A percentile compares a stretch with the other conserved stretches of the same genome.
phyloP scores from a whole-genome alignment of 2,113 vertebrate species.

The Puntigrus tetrazona region DNA sequence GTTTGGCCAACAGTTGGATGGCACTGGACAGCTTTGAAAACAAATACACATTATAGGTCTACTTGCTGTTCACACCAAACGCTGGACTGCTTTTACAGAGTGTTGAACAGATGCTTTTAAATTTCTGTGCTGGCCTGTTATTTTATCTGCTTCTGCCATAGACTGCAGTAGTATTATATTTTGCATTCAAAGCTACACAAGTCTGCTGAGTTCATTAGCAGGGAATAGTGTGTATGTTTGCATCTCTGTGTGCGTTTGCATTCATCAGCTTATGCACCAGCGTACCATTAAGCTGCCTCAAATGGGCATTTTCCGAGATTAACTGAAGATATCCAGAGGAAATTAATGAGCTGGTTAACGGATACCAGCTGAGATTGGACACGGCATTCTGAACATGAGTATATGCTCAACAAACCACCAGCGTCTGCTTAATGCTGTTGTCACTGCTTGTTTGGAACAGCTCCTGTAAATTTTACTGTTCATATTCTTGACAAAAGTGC shows the following conservation, averaged over 20 bases:
- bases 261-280: slow-evolving; percentile 53
- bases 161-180: slow-evolving; percentile 4
- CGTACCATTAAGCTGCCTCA: slow-evolving; percentile 54
- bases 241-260: slow-evolving; percentile 54
- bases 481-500: slow-evolving; percentile 22
- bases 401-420: slow-evolving; percentile 36
- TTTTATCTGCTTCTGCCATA: slow-evolving; percentile 55
- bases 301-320: slow-evolving; percentile 40
- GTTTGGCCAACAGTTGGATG: slow-evolving; percentile 11
- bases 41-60: slow-evolving; percentile 65
- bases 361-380: slow-evolving; percentile 41
- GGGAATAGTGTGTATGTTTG: slow-evolving; percentile 29
- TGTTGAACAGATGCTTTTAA: slow-evolving; percentile 20
- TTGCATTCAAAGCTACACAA: slow-evolving; percentile 19
- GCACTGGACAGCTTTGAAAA: slow-evolving; percentile 59
- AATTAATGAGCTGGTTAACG: slow-evolving; percentile 47
- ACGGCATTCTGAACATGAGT: neutral
- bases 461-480: neutral
- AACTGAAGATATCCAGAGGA: slow-evolving; percentile 45
- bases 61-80: slow-evolving; percentile 69
- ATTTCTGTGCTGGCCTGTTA: slow-evolving; percentile 56
- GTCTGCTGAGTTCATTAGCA: slow-evolving; percentile 27
- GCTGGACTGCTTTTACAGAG: slow-evolving; percentile 39
- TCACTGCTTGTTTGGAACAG: slow-evolving; percentile 15
- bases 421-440: neutral